Base-by-base conservation (phyloP, 2,113 vertebrate species). In the Megaleporinus macrocephalus region DNA sequence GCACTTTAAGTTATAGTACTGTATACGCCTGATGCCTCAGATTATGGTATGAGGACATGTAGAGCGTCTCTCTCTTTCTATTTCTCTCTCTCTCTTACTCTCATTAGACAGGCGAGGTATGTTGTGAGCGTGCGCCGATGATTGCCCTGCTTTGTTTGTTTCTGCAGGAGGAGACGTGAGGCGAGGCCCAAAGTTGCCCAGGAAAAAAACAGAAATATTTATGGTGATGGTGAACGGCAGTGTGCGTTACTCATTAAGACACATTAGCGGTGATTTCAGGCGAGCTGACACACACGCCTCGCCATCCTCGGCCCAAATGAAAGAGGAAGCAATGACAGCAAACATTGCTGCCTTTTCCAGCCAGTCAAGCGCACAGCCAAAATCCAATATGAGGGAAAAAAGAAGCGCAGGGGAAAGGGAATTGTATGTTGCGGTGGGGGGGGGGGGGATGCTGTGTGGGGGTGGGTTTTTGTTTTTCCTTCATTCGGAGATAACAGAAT, bases 401-500 rank as follows among this genome's bases (percentile, higher is more conserved):
- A 85, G 66, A 88, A 87, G 72, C 86, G 84, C 71, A 83, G 79
- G 84, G 86, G 87, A 86, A 87, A 89, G 83, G 47, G 63, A 29
- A 82, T 74, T 74, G 72, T 61, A 65, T 78, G n/a, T 61, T 6
- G 24, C 5, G 24, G 57, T 61, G 22, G 24, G 57, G 24, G 57
- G 57, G 22, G n/a, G 26, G 57, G 33, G 57, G 24, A 33, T 76
- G 27, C 72, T 80, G 29, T 55, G 14, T n/a, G 57, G 24, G 24
- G 24, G 22, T n/a, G 57, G 11, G 57, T 16, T 63, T n/a, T 63
- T 82, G 51, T 85, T 73, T 80, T 66, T 63, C 91, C 87, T 92
- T 92, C 88, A 92, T 93, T 89, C 90, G 78, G n/a, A 87, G 91
- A 94, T 94, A 94, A 95, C 92, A 91, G 91, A 89, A 93, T 93